Conservation (phyloP, 2,797 vertebrate species). For the Danio choprae region DNA sequence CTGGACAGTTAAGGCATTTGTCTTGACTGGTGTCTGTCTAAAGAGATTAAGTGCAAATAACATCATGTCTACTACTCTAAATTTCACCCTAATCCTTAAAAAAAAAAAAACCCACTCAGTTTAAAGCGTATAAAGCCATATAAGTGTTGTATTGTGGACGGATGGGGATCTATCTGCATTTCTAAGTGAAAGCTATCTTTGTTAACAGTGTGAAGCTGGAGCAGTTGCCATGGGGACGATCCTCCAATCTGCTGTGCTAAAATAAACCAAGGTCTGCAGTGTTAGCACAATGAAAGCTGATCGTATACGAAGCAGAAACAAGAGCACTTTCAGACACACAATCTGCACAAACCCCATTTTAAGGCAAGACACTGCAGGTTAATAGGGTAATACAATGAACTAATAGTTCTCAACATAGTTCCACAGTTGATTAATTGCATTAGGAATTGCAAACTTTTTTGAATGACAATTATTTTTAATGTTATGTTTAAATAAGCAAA, state of each 20-base stretch:
- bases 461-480: too few species aligned
- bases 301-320: constrained; percentile 28
- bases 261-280: constrained; percentile 66
- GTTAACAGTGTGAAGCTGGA: constrained; percentile 67
- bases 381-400: too few species aligned
- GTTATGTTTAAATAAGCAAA: too few species aligned
- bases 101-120: background rate
- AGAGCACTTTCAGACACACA: background rate
- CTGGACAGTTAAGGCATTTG: constrained; percentile 34
- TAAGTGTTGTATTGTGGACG: constrained; percentile 20
- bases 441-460: too few species aligned
- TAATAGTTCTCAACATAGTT: too few species aligned
- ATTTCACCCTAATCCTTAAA: constrained; percentile 23
- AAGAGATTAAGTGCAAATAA: constrained; percentile 42
- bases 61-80: constrained; percentile 6
- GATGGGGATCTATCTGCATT: constrained; percentile 40
- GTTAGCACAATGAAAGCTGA: constrained; percentile 43
- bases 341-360: background rate
- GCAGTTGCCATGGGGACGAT: constrained; percentile 75
- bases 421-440: too few species aligned
- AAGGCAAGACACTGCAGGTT: too few species aligned
- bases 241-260: constrained; percentile 66
- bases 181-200: constrained; percentile 67
- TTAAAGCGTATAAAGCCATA: constrained; percentile 17
- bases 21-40: constrained; percentile 21